phyloP scores from a whole-genome alignment of 2,888 invertebrate genomes.

The Amiota minor region DNA sequence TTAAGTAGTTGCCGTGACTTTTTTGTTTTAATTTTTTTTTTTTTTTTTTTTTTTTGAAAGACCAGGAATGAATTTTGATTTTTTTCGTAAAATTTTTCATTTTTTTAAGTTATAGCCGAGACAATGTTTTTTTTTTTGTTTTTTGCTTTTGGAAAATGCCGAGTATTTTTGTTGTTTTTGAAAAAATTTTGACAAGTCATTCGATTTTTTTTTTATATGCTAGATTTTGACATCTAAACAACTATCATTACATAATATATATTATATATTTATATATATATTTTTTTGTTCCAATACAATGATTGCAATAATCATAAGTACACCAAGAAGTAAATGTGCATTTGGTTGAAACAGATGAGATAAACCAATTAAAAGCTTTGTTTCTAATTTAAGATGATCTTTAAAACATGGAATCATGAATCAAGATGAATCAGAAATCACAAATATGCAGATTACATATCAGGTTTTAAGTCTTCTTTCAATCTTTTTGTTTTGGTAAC shows the following conservation, averaged over 20 bases:
- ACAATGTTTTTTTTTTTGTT: slow-evolving; percentile 30
- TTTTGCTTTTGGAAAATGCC: slow-evolving; percentile 21
- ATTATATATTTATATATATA: neutral
- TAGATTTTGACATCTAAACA: slow-evolving; percentile 45
- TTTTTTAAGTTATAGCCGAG: slow-evolving; percentile 24
- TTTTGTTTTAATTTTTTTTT: slow-evolving; percentile 44
- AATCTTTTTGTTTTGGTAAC: no score
- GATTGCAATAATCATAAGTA: slow-evolving; percentile 28
- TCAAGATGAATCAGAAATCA: no score
- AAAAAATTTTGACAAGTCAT: slow-evolving; percentile 33
- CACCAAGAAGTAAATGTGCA: neutral
- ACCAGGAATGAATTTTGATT: slow-evolving; percentile 44
- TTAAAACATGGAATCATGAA: no score
- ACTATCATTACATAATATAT: slow-evolving; percentile 21
- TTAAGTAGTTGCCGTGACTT: slow-evolving; percentile 57
- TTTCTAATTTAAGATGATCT: no score
- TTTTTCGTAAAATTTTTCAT: slow-evolving; percentile 42
- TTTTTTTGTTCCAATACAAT: slow-evolving; percentile 39
- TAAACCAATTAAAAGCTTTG: no score
- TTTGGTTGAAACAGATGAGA: no score
- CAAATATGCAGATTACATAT: no score
- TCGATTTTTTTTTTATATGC: slow-evolving; percentile 37
- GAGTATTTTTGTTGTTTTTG: slow-evolving; percentile 32
- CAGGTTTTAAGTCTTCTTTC: no score
- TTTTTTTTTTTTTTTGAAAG: slow-evolving; percentile 50